phyloP scores from a whole-genome alignment of 2,113 vertebrate genomes.

The Thymallus thymallus region DNA sequence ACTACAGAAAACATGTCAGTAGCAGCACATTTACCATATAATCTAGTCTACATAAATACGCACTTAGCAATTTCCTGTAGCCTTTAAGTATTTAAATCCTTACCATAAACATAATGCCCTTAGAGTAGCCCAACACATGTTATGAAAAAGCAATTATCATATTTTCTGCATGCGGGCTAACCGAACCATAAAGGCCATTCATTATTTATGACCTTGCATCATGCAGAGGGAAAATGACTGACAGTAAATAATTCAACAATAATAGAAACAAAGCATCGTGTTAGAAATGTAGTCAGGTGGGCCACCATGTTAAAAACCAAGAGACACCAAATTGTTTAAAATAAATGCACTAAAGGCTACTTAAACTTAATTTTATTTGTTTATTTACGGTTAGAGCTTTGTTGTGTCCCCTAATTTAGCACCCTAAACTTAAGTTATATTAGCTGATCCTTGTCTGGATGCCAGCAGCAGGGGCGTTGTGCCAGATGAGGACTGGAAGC shows the following conservation, averaged over 20 bases:
- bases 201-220: slow-evolving; percentile 58
- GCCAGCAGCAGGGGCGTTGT: too few species aligned
- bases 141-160: not conserved
- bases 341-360: too few species aligned
- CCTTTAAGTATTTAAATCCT: not conserved
- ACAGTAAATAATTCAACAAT: slow-evolving; percentile 61
- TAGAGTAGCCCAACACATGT: not conserved
- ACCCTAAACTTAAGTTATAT: not conserved
- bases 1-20: not conserved
- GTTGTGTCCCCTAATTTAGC: not conserved
- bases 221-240: slow-evolving; percentile 46
- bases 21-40: too few species aligned
- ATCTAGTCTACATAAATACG: too few species aligned
- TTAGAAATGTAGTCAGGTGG: slow-evolving; percentile 19
- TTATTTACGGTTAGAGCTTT: not conserved
- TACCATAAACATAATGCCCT: slow-evolving; percentile 31
- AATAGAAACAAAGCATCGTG: slow-evolving; percentile 31
- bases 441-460: not conserved
- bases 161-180: not conserved
- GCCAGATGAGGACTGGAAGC: too few species aligned
- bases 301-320: not conserved
- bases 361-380: not conserved
- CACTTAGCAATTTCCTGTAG: not conserved
- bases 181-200: slow-evolving; percentile 55
- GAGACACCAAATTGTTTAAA: not conserved